These are phyloP conservation scores for Eudyptes chrysolophus DNA, from an alignment of 2,113 vertebrate genomes.

Conservation along the genomic window DNA sequence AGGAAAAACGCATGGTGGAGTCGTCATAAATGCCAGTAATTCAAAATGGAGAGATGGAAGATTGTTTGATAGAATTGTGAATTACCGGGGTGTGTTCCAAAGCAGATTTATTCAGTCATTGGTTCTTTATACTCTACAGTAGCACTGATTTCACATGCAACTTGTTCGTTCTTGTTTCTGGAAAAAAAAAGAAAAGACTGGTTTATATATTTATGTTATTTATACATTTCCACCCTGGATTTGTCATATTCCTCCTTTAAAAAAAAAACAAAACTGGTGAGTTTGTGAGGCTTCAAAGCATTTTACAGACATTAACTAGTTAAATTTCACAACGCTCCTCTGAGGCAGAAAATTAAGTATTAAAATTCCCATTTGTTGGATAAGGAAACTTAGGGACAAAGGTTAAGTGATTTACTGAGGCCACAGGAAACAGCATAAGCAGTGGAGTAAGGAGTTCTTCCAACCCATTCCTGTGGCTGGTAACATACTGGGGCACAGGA, in stretches of 20 bases:
- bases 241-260: not conserved
- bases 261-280: not conserved
- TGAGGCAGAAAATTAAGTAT: conserved; percentile 43
- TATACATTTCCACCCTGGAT: not conserved
- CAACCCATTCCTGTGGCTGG: not conserved
- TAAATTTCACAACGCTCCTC: conserved; percentile 16
- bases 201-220: not conserved
- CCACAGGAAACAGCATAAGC: conserved; percentile 17
- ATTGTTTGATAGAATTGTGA: conserved; percentile 47
- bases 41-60: conserved; percentile 27
- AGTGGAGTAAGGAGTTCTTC: not conserved
- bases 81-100: conserved; percentile 47
- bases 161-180: conserved; percentile 18
- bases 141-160: not conserved
- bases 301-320: not conserved
- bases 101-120: conserved; percentile 50
- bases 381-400: conserved; percentile 34
- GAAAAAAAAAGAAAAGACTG: not conserved
- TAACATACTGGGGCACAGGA: not conserved
- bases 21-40: conserved; percentile 33
- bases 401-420: conserved; percentile 43
- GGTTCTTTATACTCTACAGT: not conserved
- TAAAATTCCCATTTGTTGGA: conserved; percentile 41
- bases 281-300: not conserved
- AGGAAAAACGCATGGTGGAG: not conserved